Evolutionary conservation across 2,797 vertebrate species (phyloP), one percentile per base, ranked within the genome.

Genomic region (Hylomyscus alleni): DNA sequence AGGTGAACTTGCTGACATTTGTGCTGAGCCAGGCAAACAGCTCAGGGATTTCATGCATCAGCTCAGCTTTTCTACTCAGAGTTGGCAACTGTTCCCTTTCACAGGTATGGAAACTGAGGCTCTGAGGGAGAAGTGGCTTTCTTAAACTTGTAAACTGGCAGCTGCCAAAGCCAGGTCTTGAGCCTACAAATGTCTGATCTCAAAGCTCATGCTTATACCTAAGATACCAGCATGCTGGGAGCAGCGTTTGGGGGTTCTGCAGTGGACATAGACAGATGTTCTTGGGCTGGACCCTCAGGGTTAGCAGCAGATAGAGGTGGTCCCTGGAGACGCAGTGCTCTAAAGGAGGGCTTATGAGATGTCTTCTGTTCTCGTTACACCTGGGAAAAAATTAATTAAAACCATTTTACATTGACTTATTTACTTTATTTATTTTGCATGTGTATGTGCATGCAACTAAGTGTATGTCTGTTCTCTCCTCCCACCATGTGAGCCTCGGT

Each of bases 101-200:
- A 75, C 11, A 76, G 73, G 69, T 34, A 69, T 86, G 62, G 65
- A 95, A 76, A 81, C 73, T 54, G 91, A 94, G 83, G 31, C 54
- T 92, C 11, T 31, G 20, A 65, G 54, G 52, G 56, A 73, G 47
- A 82, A 44, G 11, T 44, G 40, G 17, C 24, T 83, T 96, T 93
- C 60, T 69, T 29, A 75, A 90, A 82, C 67, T 88, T 78, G 26
- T 22, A 67, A 93, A 52, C 14, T 80, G 20, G 58, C 44, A 40
- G 40, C 62, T 91, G 40, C 44, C 29, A 92, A 40, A 72, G 37
- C 34, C 44, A 29, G 60, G 54, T 56, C 47, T 60, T 22, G 24
- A 60, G 58, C 58, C 58, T 10, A 34, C 54, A 75, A 47, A 26
- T 40, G 2, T 69, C 34, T 82, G 54, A 67, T 73, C 81, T 69